Conservation (phyloP, 2,797 vertebrate species). For the Manis pentadactyla region DNA sequence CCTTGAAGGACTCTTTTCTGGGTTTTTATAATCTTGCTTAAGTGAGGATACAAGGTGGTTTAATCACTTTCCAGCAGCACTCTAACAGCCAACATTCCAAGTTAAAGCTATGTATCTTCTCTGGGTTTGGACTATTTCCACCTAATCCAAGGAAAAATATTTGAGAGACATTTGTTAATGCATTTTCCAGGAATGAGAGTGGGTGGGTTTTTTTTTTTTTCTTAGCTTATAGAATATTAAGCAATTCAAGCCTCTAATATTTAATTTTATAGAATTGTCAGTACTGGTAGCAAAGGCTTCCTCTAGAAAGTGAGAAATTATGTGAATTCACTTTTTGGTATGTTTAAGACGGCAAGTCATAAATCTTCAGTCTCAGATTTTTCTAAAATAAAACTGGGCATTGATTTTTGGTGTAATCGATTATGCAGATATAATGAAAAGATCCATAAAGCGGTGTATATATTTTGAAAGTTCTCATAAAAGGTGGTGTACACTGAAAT, state of each 20-base stretch:
- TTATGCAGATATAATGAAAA: slow-evolving; percentile 68
- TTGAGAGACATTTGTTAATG: slow-evolving; percentile 77
- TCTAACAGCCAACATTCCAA: slow-evolving; percentile 40
- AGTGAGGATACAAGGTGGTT: slow-evolving; percentile 22
- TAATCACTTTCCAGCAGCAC: slow-evolving; percentile 41
- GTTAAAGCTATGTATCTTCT: slow-evolving; percentile 60
- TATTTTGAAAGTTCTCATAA: slow-evolving; percentile 29
- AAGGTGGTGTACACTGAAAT: slow-evolving; percentile 47
- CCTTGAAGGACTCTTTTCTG: slow-evolving; percentile 49
- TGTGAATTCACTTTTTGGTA: slow-evolving; percentile 68
- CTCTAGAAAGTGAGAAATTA: slow-evolving; percentile 72
- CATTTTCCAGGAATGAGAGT: slow-evolving; percentile 78
- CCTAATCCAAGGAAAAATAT: slow-evolving; percentile 74
- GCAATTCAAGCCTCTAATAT: slow-evolving; percentile 41
- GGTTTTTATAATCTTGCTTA: slow-evolving; percentile 41
- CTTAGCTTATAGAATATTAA: slow-evolving; percentile 75
- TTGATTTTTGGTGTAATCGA: slow-evolving; percentile 70
- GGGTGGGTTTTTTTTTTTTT: slow-evolving; percentile 67
- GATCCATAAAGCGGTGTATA: slow-evolving; percentile 51
- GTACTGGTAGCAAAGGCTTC: slow-evolving; percentile 64
- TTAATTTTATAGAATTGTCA: slow-evolving; percentile 75
- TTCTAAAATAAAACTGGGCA: slow-evolving; percentile 67
- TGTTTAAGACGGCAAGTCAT: slow-evolving; percentile 57
- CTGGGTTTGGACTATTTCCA: slow-evolving; percentile 67
- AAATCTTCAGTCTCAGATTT: slow-evolving; percentile 68